Evolutionary conservation across 2,797 vertebrate species (phyloP).

Genomic region (Cyclura pinguis): DNA sequence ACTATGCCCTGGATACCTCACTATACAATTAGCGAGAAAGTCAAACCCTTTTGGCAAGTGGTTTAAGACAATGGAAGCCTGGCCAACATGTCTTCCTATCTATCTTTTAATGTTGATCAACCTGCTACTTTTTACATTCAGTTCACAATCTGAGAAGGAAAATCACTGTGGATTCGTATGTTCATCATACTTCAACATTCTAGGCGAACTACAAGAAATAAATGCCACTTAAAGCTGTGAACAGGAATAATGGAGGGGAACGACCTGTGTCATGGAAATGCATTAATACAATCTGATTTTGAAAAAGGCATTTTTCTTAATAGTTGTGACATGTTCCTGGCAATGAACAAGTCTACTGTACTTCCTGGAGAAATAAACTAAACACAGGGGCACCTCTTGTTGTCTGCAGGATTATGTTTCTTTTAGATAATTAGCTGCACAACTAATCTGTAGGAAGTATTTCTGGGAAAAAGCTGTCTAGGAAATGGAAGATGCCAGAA

Average conservation of each 20-base stretch:
- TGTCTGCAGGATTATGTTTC: background rate
- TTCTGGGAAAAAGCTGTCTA: background rate
- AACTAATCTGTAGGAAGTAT: background rate
- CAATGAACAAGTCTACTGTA: background rate
- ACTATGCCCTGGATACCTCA: too few relatives aligned
- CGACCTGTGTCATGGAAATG: background rate
- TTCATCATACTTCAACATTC: background rate
- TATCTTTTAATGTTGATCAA: background rate
- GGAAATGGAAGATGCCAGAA: background rate
- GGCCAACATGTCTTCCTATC: background rate
- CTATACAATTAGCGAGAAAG: too few relatives aligned
- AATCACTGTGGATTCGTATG: background rate
- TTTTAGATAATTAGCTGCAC: slow-evolving; percentile 1
- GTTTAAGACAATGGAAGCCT: too few relatives aligned
- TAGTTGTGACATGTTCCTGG: slow-evolving; percentile 7
- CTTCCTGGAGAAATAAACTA: background rate
- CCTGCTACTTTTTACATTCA: background rate
- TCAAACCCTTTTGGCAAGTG: too few relatives aligned
- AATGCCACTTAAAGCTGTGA: background rate
- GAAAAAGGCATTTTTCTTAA: background rate
- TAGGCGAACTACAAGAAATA: background rate
- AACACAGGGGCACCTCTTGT: slow-evolving; percentile 13
- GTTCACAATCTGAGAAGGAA: background rate
- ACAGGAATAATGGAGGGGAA: background rate
- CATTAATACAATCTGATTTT: background rate